Conservation (phyloP, 2,888 invertebrate species). For the Ennomos fuscantarius region DNA sequence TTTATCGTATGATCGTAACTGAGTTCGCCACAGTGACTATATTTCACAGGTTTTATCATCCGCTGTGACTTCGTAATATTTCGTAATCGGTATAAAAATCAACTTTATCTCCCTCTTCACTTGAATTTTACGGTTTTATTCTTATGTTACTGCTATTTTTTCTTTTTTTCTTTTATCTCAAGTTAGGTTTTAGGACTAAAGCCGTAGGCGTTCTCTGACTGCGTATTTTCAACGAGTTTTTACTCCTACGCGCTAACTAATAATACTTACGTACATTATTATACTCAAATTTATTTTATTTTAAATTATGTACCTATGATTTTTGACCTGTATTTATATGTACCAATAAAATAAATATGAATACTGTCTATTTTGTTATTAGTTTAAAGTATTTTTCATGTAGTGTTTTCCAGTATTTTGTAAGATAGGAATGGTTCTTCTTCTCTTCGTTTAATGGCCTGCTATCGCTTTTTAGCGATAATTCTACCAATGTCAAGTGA, state of each 20-base stretch:
- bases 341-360: too few species aligned
- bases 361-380: too few species aligned
- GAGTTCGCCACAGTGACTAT: slow-evolving; percentile 1
- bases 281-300: too few species aligned
- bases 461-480: too few species aligned
- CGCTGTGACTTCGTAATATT: slow-evolving; percentile 8
- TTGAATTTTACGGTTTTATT: slow-evolving; percentile 14
- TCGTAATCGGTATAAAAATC: slow-evolving; percentile 18
- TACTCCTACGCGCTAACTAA: slow-evolving; percentile 1
- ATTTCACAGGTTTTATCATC: slow-evolving; percentile 10
- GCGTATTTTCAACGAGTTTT: background rate
- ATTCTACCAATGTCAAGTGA: too few species aligned
- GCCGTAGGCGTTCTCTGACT: slow-evolving; percentile 3
- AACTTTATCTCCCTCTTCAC: slow-evolving; percentile 10
- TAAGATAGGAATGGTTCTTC: too few species aligned
- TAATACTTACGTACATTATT: background rate
- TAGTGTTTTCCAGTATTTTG: too few species aligned
- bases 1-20: background rate
- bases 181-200: too few species aligned
- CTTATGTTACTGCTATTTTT: slow-evolving; percentile 4
- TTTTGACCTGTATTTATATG: too few species aligned
- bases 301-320: too few species aligned
- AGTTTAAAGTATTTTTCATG: too few species aligned
- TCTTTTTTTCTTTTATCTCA: background rate
- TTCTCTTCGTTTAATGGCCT: too few species aligned